phyloP scores from a whole-genome alignment of 1,140 invertebrate species.

The Lysiphlebus fabarum region DNA sequence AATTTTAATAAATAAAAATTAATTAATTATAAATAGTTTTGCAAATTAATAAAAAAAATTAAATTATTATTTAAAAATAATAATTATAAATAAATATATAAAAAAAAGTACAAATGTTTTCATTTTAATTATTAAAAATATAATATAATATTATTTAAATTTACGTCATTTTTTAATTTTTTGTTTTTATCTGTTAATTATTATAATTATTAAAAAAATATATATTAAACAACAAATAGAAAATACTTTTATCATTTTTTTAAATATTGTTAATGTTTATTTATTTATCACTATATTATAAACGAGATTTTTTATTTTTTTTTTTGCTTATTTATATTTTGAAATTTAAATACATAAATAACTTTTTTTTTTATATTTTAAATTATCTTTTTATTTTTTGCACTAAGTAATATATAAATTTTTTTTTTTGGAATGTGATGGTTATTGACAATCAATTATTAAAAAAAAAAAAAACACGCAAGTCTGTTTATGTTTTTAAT shows the following conservation, averaged over 20 bases:
- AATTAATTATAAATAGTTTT: not conserved
- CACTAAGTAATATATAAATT: no score
- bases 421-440: no score
- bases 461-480: no score
- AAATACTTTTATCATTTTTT: slow-evolving; percentile 15
- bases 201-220: slow-evolving; percentile 26
- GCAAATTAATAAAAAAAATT: slow-evolving; percentile 21
- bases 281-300: not conserved
- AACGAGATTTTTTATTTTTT: no score
- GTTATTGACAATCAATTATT: no score
- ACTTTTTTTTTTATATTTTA: no score
- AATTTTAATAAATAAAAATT: slow-evolving; percentile 1
- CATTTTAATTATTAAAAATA: slow-evolving; percentile 52
- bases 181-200: slow-evolving; percentile 12
- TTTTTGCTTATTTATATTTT: no score
- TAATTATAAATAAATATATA: slow-evolving; percentile 37
- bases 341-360: no score
- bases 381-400: no score
- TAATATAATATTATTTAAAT: slow-evolving; percentile 23
- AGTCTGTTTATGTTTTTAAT: no score
- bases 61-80: slow-evolving; percentile 43
- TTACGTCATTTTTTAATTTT: slow-evolving; percentile 11
- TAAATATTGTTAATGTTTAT: slow-evolving; percentile 10
- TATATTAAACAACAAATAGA: no score
- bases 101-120: slow-evolving; percentile 57